A percentile compares a stretch with the other conserved stretches of the same genome.
phyloP scores from a whole-genome alignment of 64 coral and sea anemone species.

The Pocillopora damicornis region DNA sequence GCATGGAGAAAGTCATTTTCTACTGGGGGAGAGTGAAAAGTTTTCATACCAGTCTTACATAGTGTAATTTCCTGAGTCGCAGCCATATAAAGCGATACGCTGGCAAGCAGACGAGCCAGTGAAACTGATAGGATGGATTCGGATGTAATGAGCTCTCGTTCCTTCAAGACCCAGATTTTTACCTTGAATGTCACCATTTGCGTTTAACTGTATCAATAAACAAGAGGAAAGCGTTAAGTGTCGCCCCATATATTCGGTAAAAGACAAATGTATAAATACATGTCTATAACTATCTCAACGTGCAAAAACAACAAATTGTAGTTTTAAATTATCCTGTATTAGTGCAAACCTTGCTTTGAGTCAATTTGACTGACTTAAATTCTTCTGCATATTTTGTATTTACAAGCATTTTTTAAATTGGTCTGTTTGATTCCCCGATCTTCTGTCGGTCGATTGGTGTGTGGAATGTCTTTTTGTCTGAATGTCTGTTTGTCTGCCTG shows the following conservation, averaged over 20 bases:
- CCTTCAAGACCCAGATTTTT: slow-evolving; percentile 9
- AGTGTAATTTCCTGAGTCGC: slow-evolving; percentile 13
- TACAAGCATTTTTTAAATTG: too few relatives aligned
- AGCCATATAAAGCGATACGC: slow-evolving; percentile 22
- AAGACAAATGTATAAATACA: neutral
- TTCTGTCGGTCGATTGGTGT: too few relatives aligned
- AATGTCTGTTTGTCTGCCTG: too few relatives aligned
- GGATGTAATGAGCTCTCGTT: slow-evolving; percentile 22
- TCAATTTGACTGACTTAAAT: too few relatives aligned
- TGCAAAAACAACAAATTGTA: too few relatives aligned
- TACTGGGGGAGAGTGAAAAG: neutral
- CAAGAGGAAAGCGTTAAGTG: neutral
- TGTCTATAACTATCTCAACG: neutral
- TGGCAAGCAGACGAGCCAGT: neutral
- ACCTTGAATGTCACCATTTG: slow-evolving; percentile 8
- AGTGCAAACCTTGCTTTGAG: too few relatives aligned
- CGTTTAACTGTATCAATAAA: neutral
- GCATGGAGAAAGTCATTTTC: too few relatives aligned
- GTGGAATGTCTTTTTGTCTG: too few relatives aligned
- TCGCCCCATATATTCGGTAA: neutral
- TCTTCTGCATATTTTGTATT: too few relatives aligned
- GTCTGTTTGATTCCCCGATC: too few relatives aligned
- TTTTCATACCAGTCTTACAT: neutral
- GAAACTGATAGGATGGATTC: slow-evolving; percentile 18
- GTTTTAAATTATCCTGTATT: too few relatives aligned